Evolutionary conservation across 2,113 vertebrate genomes (phyloP).

Genomic region (Baryphthengus martii): DNA sequence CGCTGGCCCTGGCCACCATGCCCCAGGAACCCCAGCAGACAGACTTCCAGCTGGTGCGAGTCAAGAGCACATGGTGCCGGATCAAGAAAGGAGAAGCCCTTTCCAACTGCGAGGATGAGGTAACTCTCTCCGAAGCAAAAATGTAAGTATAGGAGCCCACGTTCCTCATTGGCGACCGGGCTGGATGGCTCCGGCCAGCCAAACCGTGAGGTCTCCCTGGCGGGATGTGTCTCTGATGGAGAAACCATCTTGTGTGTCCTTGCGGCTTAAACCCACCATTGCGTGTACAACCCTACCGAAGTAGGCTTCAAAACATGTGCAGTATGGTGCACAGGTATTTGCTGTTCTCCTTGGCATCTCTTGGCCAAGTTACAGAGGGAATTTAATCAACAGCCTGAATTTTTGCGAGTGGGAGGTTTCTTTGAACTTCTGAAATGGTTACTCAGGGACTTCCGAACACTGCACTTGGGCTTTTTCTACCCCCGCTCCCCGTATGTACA

Average conservation of each 20-base stretch:
- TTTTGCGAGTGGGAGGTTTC: background rate
- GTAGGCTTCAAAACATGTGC: rapidly evolving
- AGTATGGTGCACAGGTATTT: rapidly evolving
- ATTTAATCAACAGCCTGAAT: background rate
- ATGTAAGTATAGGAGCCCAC: slow-evolving; percentile 72
- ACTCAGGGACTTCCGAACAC: background rate
- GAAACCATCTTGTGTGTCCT: background rate
- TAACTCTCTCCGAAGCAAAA: slow-evolving; percentile 76
- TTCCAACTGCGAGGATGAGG: background rate
- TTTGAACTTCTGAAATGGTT: background rate
- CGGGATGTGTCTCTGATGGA: background rate
- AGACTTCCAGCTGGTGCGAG: slow-evolving; percentile 74
- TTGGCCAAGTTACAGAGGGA: background rate
- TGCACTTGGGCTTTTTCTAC: background rate
- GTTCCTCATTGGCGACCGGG: rapidly evolving
- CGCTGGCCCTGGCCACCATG: background rate
- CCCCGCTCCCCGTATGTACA: background rate
- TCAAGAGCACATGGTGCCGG: slow-evolving; percentile 76
- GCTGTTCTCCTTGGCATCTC: background rate
- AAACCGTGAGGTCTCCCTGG: background rate
- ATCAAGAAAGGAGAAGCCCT: slow-evolving; percentile 57
- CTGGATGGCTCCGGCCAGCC: background rate
- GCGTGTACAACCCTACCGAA: rapidly evolving
- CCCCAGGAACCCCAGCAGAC: slow-evolving; percentile 47
- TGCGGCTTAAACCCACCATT: rapidly evolving